Evolutionary conservation across 2,113 vertebrate species (phyloP), one percentile per base, ranked within the genome.

Genomic region (Stomatorhinus ivindoensis): DNA sequence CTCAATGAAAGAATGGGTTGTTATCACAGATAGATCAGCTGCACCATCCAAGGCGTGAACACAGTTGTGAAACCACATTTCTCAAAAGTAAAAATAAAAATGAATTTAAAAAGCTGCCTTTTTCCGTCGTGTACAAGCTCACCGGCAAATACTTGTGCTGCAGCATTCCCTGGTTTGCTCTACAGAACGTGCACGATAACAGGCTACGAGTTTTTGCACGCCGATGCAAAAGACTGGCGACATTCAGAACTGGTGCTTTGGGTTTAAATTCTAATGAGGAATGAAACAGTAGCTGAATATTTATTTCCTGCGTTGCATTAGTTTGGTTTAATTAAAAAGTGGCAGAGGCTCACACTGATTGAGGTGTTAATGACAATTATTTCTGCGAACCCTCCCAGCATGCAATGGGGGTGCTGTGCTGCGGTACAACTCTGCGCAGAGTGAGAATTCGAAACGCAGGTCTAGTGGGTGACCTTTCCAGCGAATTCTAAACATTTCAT

Each of bases 351-450:
- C 89, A 90, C 91, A 88, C 84, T 11, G 51, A 42, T 87, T 21
- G 8, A 93, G 82, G 44, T 91, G 91, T 92, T 65, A 90, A 15
- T 90, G 85, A 91, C 91, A 91, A 87, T 0, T 90, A 42, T 89
- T 89, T 27, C 89, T 90, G 84, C 19, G 80, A 86, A 86, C 87
- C 82, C 88, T 91, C 51, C 86, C 90, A 69, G 31, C 44, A 50
- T 89, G 61, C 90, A 39, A 47, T 76, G 88, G 85, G 88, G 85
- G 10, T 80, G 58, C 47, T 86, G 47, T 90, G 27, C 19, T 46
- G 44, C 58, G 48, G 51, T 58, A 55, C 53, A 13, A 61, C 53
- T 89, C 88, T 83, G 80, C 58, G 47, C 51, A 31, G 76, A 84
- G n/a, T 47, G 10, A 84, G 76, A 89, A 55, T 89, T 21, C 47